phyloP scores from a whole-genome alignment of 2,888 invertebrate genomes.

The Lapara coniferarum region DNA sequence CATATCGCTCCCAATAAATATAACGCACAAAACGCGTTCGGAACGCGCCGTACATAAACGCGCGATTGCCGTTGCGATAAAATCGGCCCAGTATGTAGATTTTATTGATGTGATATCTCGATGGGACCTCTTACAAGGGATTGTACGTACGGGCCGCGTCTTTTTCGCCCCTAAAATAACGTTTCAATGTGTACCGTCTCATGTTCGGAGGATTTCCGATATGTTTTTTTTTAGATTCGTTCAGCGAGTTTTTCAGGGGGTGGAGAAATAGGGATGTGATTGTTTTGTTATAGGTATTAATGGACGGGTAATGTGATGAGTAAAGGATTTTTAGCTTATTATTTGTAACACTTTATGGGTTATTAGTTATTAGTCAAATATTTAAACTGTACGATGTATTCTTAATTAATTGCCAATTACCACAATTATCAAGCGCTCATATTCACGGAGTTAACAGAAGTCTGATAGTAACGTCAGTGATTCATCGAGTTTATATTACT shows the following conservation, averaged over 20 bases:
- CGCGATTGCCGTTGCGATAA: conserved; percentile 28
- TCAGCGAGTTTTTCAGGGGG: not conserved
- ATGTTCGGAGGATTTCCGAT: conserved; percentile 33
- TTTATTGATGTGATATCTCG: conserved; percentile 56
- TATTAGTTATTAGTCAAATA: too few species aligned
- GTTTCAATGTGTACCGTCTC: conserved; percentile 44
- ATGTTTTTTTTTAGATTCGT: conserved; percentile 7
- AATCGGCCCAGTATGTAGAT: conserved; percentile 50
- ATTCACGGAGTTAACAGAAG: too few species aligned
- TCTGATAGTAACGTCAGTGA: too few species aligned
- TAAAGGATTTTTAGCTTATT: not conserved
- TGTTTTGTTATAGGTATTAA: not conserved
- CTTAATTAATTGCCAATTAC: too few species aligned
- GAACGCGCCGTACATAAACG: conserved; percentile 1
- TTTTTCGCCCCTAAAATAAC: conserved; percentile 38
- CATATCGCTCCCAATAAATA: conserved; percentile 2
- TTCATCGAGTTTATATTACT: too few species aligned
- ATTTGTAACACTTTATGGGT: too few species aligned
- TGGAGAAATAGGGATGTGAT: not conserved
- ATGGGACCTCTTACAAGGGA: conserved; percentile 48
- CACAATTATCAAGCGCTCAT: too few species aligned
- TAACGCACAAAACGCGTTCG: not conserved
- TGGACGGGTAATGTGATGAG: not conserved
- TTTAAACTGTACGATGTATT: too few species aligned
- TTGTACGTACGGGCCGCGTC: conserved; percentile 36